Percentiles rank a stretch among this genome's conserved stretches.
phyloP scores from a whole-genome alignment of 2,797 vertebrate species.

The Moxostoma hubbsi region DNA sequence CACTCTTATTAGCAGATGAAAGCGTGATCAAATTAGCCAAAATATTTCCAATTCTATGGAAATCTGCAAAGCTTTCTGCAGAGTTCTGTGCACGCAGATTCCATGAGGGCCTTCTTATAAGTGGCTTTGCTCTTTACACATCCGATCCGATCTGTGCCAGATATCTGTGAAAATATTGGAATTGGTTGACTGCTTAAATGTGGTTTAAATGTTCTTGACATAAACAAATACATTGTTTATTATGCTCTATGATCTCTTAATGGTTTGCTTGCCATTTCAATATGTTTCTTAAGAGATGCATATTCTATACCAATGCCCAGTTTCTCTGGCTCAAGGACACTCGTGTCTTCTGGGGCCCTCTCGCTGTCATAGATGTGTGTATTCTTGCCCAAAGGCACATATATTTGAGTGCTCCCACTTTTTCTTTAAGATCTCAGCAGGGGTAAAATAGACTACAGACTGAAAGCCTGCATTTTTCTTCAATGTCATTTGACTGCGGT shows the following conservation, averaged over 20 bases:
- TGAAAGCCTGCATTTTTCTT: constrained; percentile 32
- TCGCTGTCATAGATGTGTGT: background rate
- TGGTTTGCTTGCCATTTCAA: too few relatives aligned
- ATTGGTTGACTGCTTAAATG: too few relatives aligned
- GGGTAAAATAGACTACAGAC: constrained; percentile 11
- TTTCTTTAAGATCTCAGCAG: background rate
- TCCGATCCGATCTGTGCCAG: too few relatives aligned
- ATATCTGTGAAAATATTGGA: too few relatives aligned
- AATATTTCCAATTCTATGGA: too few relatives aligned
- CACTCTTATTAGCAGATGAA: too few relatives aligned
- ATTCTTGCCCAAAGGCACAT: constrained; percentile 23
- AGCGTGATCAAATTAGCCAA: too few relatives aligned
- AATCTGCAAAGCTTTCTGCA: too few relatives aligned
- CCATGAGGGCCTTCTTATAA: too few relatives aligned
- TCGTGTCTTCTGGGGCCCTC: background rate
- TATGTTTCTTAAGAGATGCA: background rate
- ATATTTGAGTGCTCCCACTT: background rate
- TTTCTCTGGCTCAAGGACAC: constrained; percentile 28
- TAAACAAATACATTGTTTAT: background rate
- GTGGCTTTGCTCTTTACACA: too few relatives aligned
- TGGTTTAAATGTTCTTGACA: background rate
- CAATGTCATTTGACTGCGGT: constrained; percentile 17
- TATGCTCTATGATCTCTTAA: background rate
- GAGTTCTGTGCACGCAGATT: too few relatives aligned
- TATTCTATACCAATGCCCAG: background rate